A percentile compares a stretch with the other conserved stretches of the same genome.
phyloP scores from a whole-genome alignment of 2,888 invertebrate species.

The Erpobdella octoculata region DNA sequence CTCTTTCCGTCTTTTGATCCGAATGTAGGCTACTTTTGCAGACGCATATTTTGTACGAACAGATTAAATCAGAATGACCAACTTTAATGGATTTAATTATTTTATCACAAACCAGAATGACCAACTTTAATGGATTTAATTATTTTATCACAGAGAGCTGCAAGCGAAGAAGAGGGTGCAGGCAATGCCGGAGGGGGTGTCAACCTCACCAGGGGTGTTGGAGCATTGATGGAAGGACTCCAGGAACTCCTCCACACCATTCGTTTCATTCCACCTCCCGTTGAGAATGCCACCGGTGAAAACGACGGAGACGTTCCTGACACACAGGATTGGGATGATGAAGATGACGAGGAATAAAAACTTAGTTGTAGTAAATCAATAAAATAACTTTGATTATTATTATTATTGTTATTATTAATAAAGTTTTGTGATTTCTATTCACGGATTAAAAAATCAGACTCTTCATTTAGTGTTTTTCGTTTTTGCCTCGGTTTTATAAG shows the following conservation, averaged over 20 bases:
- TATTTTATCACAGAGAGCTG: background rate
- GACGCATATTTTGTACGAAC: no score
- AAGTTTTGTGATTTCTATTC: no score
- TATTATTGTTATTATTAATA: no score
- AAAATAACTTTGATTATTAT: no score
- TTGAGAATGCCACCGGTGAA: background rate
- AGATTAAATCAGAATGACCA: no score
- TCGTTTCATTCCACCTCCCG: background rate
- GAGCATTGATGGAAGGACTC: background rate
- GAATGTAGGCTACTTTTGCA: conserved; percentile 42
- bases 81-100: no score
- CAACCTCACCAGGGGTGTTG: background rate
- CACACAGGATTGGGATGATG: background rate
- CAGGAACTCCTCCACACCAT: background rate
- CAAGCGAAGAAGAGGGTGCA: background rate
- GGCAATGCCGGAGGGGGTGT: background rate
- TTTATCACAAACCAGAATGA: no score
- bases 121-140: no score
- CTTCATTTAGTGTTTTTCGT: no score
- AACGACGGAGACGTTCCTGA: background rate
- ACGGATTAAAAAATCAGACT: no score
- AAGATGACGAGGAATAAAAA: background rate
- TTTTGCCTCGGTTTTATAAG: no score
- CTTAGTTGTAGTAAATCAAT: background rate
- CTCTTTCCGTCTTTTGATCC: conserved; percentile 64